Evolutionary conservation across 1,140 invertebrate genomes (phyloP).

Genomic region (Armadillidium nasatum): DNA sequence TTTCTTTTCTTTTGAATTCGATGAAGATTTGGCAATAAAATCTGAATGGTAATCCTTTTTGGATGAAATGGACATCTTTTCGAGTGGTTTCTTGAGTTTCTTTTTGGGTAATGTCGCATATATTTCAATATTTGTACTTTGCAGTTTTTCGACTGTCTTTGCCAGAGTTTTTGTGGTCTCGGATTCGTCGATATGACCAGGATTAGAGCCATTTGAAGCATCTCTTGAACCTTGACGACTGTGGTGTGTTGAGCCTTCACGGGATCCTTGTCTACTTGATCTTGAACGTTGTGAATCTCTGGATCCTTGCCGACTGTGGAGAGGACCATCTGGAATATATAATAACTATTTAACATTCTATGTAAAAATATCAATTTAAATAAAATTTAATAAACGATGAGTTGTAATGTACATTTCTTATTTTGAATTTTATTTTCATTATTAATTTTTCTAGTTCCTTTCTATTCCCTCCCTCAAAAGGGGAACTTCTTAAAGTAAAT

Average conservation of each 20-base stretch:
- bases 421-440: too few relatives aligned
- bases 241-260: constrained; percentile 42
- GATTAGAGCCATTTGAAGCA: constrained; percentile 53
- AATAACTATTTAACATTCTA: too few relatives aligned
- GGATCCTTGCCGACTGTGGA: constrained; percentile 71
- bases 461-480: too few relatives aligned
- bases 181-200: constrained; percentile 44
- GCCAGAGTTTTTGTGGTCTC: constrained; percentile 48
- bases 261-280: constrained; percentile 53
- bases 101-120: constrained; percentile 88
- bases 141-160: constrained; percentile 55
- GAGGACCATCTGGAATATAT: constrained; percentile 53
- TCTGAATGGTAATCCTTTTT: constrained; percentile 19
- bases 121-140: constrained; percentile 68
- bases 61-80: constrained; percentile 31
- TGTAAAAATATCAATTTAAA: too few relatives aligned
- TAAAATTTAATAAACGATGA: too few relatives aligned
- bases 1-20: constrained; percentile 65
- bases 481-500: too few relatives aligned
- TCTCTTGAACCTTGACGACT: constrained; percentile 61
- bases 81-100: constrained; percentile 54
- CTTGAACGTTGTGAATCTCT: constrained; percentile 62
- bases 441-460: too few relatives aligned
- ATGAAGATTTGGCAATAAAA: constrained; percentile 48
- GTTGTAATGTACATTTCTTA: too few relatives aligned